These are phyloP conservation scores for Tragulus kanchil DNA, from an alignment of 2,113 vertebrate genomes.

Conservation along the genomic window DNA sequence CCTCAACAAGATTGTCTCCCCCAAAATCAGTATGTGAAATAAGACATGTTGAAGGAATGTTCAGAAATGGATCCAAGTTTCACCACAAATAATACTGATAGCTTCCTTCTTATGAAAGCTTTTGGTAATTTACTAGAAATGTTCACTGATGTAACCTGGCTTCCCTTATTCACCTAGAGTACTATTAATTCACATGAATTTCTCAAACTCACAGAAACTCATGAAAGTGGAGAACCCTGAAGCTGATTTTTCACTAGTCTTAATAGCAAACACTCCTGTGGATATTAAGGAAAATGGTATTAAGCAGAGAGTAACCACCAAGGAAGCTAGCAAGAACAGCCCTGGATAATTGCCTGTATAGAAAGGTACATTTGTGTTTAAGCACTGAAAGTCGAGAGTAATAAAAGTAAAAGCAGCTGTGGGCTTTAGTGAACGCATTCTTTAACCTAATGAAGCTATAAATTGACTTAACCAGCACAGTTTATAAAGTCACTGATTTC, in stretches of 20 bases:
- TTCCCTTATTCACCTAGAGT: neutral
- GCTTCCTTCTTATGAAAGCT: neutral
- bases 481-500: neutral
- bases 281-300: neutral
- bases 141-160: neutral
- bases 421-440: conserved; percentile 21
- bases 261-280: neutral
- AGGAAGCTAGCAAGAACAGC: conserved; percentile 6
- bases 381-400: neutral
- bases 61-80: conserved; percentile 12
- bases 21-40: neutral
- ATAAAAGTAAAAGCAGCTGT: conserved; percentile 9
- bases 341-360: neutral
- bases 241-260: neutral
- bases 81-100: neutral
- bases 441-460: neutral
- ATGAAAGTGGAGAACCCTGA: neutral
- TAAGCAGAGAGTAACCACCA: neutral
- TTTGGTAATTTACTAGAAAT: neutral
- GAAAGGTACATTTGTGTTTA: conserved; percentile 5
- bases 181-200: neutral
- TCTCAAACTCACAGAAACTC: neutral
- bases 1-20: neutral
- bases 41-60: neutral
- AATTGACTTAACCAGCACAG: neutral